Evolutionary conservation across 1,140 invertebrate genomes (phyloP), one percentile per base, ranked within the genome.

Genomic region (Trypoxylus dichotomus): DNA sequence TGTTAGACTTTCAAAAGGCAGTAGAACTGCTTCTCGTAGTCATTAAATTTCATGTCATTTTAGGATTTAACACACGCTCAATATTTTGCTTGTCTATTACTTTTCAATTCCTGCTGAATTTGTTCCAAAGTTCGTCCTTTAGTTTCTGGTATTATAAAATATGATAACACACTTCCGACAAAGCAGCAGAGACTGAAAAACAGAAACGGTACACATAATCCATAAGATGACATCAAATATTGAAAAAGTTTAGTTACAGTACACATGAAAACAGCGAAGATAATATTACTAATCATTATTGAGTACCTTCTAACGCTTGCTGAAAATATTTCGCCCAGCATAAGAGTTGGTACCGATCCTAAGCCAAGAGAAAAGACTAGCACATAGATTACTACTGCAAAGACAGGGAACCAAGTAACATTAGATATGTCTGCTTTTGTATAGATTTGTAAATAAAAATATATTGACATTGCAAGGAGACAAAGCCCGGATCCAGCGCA

Each of bases 361-460:
- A n/a, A n/a, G n/a, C n/a, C 84, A 27, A 84, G 78, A 8, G 83
- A 80, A 77, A 79, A 82, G 13, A 79, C 79, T n/a, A 84, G n/a
- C 13, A 83, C 76, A 68, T 79, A 85, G 0, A 77, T 15, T 15
- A 85, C 75, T 78, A 84, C 79, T 41, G 80, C 83, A 6, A 80
- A 74, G 7, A 85, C 73, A 1, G 84, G 83, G 58, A 84, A 76
- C 83, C 83, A 83, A n/a, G 77, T 83, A 79, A 37, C 83, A 60
- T 25, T 87, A 82, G 6, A 82, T 74, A 37, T 80, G 79, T 75
- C 83, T 79, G 78, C 43, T 8, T 15, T 21, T 25, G 74, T 85
- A 86, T 87, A 79, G 89, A 87, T 24, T 87, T 87, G 73, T 77
- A 92, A 83, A 60, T 87, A 88, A 83, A 90, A 92, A 83, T 91